These are phyloP conservation scores for Poecilia wingei DNA, from an alignment of 2,797 vertebrate genomes.

Conservation along the genomic window DNA sequence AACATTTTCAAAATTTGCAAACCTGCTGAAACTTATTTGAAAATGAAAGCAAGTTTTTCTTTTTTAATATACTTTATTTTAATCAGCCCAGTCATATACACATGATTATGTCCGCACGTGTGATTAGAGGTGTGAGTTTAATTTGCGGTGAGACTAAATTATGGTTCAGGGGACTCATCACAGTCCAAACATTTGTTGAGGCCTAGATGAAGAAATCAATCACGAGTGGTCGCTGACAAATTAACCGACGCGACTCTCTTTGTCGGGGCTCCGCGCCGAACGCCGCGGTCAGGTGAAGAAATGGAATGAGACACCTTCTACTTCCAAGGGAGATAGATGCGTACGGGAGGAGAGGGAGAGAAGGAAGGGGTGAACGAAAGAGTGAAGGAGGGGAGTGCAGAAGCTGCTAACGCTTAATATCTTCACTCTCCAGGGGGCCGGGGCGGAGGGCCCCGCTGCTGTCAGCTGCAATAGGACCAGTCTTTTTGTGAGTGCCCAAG, in stretches of 20 bases:
- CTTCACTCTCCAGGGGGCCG: constrained; percentile 77
- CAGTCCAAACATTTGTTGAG: constrained; percentile 73
- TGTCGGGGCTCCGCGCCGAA: constrained; percentile 56
- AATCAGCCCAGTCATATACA: constrained; percentile 2
- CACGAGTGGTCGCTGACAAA: constrained; percentile 69
- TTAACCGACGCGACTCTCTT: constrained; percentile 64
- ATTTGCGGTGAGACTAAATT: constrained; percentile 67
- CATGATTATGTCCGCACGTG: constrained; percentile 8
- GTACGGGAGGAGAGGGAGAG: constrained; percentile 29
- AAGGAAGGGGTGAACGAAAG: constrained; percentile 36
- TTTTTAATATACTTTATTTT: background rate
- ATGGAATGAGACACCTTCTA: constrained; percentile 72
- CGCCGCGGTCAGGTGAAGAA: constrained; percentile 68
- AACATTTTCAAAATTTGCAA: background rate
- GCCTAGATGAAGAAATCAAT: constrained; percentile 74
- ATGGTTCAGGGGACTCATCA: constrained; percentile 63
- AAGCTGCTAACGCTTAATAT: constrained; percentile 79
- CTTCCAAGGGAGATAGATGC: constrained; percentile 62
- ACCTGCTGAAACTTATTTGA: background rate
- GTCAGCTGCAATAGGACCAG: constrained; percentile 77
- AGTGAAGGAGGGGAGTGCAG: constrained; percentile 59
- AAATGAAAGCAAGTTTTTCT: background rate
- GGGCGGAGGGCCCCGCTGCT: constrained; percentile 69
- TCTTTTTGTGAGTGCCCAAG: constrained; percentile 75
- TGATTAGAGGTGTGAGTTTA: constrained; percentile 55